phyloP scores from a whole-genome alignment of 2,113 vertebrate genomes.

The Ammodytes marinus region DNA sequence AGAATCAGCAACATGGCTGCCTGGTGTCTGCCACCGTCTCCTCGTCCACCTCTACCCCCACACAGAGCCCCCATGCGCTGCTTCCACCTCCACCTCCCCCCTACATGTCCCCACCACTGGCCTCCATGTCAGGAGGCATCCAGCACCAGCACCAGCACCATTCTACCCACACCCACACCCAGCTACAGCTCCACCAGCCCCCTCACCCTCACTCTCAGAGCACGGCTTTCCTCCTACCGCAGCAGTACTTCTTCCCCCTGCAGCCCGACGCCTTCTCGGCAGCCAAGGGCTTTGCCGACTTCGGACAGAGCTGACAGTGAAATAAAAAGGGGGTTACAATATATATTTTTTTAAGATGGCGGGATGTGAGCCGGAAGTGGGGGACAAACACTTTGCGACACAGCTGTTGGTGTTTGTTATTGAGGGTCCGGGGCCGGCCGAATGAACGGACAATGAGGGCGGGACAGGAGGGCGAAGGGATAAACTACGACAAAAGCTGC shows the following conservation, averaged over 20 bases:
- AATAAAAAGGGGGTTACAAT: constrained; percentile 37
- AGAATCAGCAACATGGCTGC: constrained; percentile 81
- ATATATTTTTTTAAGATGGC: not conserved
- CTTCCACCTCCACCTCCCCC: constrained; percentile 87
- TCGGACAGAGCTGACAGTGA: constrained; percentile 89
- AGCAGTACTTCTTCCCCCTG: constrained; percentile 93
- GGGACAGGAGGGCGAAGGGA: constrained; percentile 15
- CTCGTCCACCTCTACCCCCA: constrained; percentile 71
- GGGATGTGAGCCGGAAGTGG: not conserved
- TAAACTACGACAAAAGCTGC: constrained; percentile 23
- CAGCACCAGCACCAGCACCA: constrained; percentile 74
- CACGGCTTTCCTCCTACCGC: constrained; percentile 88
- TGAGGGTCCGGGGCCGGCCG: constrained; percentile 12
- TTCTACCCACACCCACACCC: constrained; percentile 68
- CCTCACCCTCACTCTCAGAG: constrained; percentile 83
- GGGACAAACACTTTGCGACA: constrained; percentile 24
- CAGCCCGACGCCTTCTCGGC: constrained; percentile 88
- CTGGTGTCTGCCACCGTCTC: constrained; percentile 81
- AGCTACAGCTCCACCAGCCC: constrained; percentile 84
- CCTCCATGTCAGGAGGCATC: constrained; percentile 74
- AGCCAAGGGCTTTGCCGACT: constrained; percentile 91
- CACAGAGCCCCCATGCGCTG: constrained; percentile 71
- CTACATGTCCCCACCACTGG: constrained; percentile 85
- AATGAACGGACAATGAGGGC: constrained; percentile 17
- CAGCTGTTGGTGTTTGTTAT: constrained; percentile 31